phyloP scores from a whole-genome alignment of 2,888 invertebrate species.

The Drosophila multiciliata region DNA sequence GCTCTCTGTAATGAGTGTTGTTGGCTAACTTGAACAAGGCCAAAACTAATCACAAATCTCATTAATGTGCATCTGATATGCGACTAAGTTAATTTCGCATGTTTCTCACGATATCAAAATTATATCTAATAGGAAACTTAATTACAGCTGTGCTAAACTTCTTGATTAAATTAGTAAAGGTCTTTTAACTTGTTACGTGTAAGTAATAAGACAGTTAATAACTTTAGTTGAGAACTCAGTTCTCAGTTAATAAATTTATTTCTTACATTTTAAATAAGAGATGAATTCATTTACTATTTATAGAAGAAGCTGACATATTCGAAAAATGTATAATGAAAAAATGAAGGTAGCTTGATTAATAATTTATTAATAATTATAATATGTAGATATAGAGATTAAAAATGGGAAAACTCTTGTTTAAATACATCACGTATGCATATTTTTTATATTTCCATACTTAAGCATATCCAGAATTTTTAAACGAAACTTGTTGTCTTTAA shows the following conservation, averaged over 20 bases:
- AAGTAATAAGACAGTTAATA: background rate
- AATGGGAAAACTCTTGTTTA: background rate
- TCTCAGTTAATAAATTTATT: background rate
- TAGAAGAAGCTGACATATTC: background rate
- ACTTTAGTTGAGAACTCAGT: background rate
- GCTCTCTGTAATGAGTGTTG: constrained; percentile 8
- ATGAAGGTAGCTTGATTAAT: background rate
- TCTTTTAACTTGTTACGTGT: background rate
- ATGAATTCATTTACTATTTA: background rate
- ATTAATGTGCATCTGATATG: constrained; percentile 29
- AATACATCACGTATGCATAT: too few relatives aligned
- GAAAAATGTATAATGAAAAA: background rate
- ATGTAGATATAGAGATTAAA: background rate
- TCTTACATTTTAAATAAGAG: background rate
- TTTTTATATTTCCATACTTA: background rate
- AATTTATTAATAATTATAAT: background rate
- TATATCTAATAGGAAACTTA: background rate
- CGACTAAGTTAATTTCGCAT: constrained; percentile 11
- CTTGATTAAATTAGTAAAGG: constrained; percentile 1
- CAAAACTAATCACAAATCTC: constrained; percentile 36
- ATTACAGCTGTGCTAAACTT: constrained; percentile 7
- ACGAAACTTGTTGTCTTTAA: background rate
- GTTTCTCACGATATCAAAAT: constrained; percentile 1
- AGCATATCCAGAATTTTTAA: background rate
- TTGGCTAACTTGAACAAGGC: constrained; percentile 12